Evolutionary conservation across 2,113 vertebrate genomes (phyloP).

Genomic region (Copsychus sechellarum): DNA sequence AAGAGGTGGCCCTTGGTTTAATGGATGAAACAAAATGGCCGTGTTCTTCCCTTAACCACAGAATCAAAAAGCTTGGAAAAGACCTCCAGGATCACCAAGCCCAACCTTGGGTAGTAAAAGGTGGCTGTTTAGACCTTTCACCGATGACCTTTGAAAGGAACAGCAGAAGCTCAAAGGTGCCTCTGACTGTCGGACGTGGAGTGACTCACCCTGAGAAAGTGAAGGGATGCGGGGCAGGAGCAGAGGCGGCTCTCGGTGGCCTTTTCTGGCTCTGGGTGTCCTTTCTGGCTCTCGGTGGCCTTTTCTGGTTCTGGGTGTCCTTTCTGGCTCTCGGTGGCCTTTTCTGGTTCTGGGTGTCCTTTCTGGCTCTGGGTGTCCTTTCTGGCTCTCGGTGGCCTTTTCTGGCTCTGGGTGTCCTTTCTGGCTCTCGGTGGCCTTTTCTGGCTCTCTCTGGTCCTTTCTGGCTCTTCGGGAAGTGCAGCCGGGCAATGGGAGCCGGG

Average conservation of each 20-base stretch:
- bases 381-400: background rate
- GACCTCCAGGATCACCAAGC: background rate
- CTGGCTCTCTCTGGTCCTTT: too few relatives aligned
- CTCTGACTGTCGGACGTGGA: fast-evolving
- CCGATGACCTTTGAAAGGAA: background rate
- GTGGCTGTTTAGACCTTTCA: fast-evolving
- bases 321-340: background rate
- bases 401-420: too few relatives aligned
- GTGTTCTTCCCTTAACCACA: background rate
- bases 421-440: background rate
- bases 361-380: background rate
- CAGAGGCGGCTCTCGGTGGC: background rate
- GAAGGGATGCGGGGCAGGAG: background rate
- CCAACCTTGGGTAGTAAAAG: fast-evolving
- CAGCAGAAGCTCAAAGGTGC: fast-evolving
- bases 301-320: too few relatives aligned
- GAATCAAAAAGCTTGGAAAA: background rate
- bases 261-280: too few relatives aligned
- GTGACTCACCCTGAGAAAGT: background rate
- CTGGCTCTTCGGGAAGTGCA: too few relatives aligned
- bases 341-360: too few relatives aligned
- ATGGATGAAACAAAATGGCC: fast-evolving
- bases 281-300: background rate
- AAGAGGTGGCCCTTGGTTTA: background rate
- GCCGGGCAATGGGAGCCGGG: too few relatives aligned